Percentiles rank a stretch among this genome's conserved stretches.
These are phyloP conservation scores for Pollenia griseotomentosa DNA, from an alignment of 2,888 invertebrate species.

Conservation along the genomic window DNA sequence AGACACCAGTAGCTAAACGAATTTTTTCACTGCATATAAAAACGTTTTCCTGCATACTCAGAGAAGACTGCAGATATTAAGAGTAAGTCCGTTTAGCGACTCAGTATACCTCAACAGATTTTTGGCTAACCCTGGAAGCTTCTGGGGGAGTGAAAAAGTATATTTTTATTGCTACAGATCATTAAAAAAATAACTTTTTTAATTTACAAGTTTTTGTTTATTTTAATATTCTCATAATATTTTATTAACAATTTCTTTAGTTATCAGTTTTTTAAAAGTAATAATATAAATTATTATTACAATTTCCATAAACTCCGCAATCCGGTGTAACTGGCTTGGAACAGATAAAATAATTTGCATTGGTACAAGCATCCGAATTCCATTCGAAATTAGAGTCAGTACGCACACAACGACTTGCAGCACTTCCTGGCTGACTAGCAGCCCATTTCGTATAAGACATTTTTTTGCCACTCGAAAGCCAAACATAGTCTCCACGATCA, in stretches of 20 bases:
- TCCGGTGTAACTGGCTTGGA: neutral
- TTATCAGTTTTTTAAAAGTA: neutral
- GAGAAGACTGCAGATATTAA: too few species aligned
- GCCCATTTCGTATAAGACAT: slow-evolving; percentile 55
- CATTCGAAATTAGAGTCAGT: slow-evolving; percentile 45
- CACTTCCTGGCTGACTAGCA: slow-evolving; percentile 34
- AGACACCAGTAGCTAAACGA: too few species aligned
- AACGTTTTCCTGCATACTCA: too few species aligned
- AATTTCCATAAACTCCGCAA: slow-evolving; percentile 30
- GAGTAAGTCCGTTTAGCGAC: too few species aligned
- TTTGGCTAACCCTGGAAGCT: too few species aligned
- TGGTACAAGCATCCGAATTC: slow-evolving; percentile 1
- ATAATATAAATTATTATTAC: neutral
- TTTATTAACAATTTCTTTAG: neutral
- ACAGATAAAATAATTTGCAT: slow-evolving; percentile 38
- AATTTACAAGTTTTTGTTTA: neutral
- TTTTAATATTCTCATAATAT: neutral
- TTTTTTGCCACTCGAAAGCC: slow-evolving; percentile 37
- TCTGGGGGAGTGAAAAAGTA: too few species aligned
- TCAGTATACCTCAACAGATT: too few species aligned
- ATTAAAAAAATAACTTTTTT: too few species aligned
- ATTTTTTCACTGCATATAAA: too few species aligned
- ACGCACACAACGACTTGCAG: slow-evolving; percentile 38
- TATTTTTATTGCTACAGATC: too few species aligned
- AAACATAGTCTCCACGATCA: slow-evolving; percentile 12